These are phyloP conservation scores for Latrodectus hesperus DNA, from an alignment of 2,888 invertebrate species.

Conservation along the genomic window DNA sequence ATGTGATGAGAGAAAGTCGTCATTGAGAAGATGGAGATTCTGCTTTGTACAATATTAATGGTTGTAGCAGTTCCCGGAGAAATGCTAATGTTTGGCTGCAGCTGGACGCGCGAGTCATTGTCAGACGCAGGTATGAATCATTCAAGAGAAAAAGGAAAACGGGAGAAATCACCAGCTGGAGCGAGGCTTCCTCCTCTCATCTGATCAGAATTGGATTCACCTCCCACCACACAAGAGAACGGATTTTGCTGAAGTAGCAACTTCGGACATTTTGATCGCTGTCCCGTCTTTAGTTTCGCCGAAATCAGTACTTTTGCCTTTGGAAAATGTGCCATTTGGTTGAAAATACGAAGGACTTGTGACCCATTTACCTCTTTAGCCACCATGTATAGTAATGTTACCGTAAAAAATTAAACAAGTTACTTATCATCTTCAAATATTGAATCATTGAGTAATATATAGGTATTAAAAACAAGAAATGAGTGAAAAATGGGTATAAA, in stretches of 20 bases:
- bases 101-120: constrained; percentile 43
- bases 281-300: neutral
- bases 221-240: constrained; percentile 43
- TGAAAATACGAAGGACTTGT: too few species aligned
- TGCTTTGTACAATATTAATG: constrained; percentile 64
- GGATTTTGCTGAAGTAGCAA: constrained; percentile 20
- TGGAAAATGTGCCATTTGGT: too few species aligned
- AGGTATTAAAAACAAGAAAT: too few species aligned
- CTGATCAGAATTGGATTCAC: constrained; percentile 59
- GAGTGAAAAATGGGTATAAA: too few species aligned
- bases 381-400: too few species aligned
- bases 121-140: constrained; percentile 66
- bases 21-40: constrained; percentile 60
- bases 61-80: constrained; percentile 58
- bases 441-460: too few species aligned
- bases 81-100: constrained; percentile 50
- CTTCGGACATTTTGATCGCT: constrained; percentile 17
- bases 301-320: neutral
- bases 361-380: too few species aligned
- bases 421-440: too few species aligned
- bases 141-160: constrained; percentile 55
- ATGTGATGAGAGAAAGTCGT: constrained; percentile 59
- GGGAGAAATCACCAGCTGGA: constrained; percentile 50
- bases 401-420: too few species aligned
- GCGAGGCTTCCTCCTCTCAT: constrained; percentile 1